Evolutionary conservation across 2,113 vertebrate species (phyloP).

Genomic region (Sinocyclocheilus anshuiensis): DNA sequence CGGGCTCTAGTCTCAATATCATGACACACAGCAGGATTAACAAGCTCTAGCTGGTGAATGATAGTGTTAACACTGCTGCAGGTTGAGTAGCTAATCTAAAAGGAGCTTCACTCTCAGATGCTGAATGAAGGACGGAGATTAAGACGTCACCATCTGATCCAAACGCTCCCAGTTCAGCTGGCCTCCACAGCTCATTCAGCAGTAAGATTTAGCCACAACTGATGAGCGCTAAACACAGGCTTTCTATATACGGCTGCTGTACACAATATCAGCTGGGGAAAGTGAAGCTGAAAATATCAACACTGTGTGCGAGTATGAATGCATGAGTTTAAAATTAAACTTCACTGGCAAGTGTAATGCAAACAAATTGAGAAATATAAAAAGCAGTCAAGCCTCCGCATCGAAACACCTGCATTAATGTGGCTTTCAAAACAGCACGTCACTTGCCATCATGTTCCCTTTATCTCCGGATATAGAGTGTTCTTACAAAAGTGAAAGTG

Average conservation of each 20-base stretch:
- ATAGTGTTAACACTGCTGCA: neutral
- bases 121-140: slow-evolving; percentile 40
- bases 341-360: neutral
- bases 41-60: neutral
- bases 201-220: slow-evolving; percentile 20
- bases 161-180: slow-evolving; percentile 40
- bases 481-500: neutral
- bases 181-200: slow-evolving; percentile 10
- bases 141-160: slow-evolving; percentile 22
- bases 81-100: slow-evolving; percentile 7
- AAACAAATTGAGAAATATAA: neutral
- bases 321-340: neutral
- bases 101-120: neutral
- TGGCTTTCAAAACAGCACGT: neutral
- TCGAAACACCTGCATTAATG: neutral
- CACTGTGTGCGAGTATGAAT: neutral
- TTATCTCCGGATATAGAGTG: neutral
- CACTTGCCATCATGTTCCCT: neutral
- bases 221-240: neutral
- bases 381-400: neutral
- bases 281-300: slow-evolving; percentile 3
- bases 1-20: neutral
- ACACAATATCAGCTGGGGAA: neutral
- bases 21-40: neutral
- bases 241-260: slow-evolving; percentile 25